A percentile compares a stretch with the other conserved stretches of the same genome.
phyloP scores from a whole-genome alignment of 2,113 vertebrate genomes.

The Glaucomys volans region DNA sequence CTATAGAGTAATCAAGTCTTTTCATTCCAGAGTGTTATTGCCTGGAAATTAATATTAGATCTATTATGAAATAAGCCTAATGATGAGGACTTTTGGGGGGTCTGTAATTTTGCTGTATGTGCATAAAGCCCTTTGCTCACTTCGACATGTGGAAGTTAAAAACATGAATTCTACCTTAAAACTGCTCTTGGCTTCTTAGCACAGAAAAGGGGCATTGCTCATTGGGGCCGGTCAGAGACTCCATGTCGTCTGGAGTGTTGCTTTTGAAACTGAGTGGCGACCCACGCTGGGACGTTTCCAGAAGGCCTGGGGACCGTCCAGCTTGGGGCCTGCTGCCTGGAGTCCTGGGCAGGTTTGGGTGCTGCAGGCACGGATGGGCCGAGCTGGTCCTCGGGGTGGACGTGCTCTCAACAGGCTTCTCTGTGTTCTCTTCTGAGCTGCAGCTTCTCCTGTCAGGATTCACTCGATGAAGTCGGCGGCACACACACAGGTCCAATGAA shows the following conservation, averaged over 20 bases:
- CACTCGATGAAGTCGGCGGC: neutral
- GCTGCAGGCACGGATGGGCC: too few relatives aligned
- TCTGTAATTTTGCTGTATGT: slow-evolving; percentile 60
- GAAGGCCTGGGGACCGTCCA: rapidly evolving
- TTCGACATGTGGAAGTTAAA: slow-evolving; percentile 65
- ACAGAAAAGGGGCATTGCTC: neutral
- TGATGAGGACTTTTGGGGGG: slow-evolving; percentile 66
- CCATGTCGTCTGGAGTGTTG: neutral
- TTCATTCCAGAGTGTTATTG: slow-evolving; percentile 68
- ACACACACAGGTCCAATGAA: too few relatives aligned
- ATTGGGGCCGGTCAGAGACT: neutral
- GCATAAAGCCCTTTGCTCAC: slow-evolving; percentile 63
- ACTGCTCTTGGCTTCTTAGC: neutral
- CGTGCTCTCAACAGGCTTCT: too few relatives aligned
- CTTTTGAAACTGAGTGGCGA: neutral
- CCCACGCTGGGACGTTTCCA: too few relatives aligned
- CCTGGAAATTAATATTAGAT: slow-evolving; percentile 73
- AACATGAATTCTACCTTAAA: slow-evolving; percentile 25
- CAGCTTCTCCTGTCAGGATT: neutral
- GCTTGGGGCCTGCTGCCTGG: neutral
- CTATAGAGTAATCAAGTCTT: slow-evolving; percentile 56
- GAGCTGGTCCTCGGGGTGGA: too few relatives aligned
- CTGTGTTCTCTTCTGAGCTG: neutral
- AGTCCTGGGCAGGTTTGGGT: too few relatives aligned
- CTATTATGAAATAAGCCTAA: slow-evolving; percentile 71